Conservation (phyloP, 1,140 invertebrate species). For the Rhynchophorus ferrugineus region DNA sequence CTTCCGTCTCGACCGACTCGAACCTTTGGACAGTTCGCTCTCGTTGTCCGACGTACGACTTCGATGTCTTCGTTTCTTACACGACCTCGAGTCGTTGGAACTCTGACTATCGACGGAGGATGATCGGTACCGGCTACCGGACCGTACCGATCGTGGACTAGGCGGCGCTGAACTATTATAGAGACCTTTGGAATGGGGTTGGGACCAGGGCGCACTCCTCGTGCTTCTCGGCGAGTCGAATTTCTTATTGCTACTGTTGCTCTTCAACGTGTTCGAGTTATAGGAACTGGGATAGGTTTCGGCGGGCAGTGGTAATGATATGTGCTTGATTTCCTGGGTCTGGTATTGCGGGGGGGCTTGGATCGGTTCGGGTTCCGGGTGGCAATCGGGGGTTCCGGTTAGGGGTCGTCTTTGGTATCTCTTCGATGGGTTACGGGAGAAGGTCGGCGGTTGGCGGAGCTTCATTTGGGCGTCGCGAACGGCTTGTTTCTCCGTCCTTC, state of each 20-base stretch:
- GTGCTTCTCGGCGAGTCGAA: slow-evolving; percentile 71
- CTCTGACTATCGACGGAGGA: slow-evolving; percentile 79
- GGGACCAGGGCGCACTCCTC: slow-evolving; percentile 74
- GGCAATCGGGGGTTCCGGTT: slow-evolving; percentile 6
- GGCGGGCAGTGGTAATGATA: slow-evolving; percentile 53
- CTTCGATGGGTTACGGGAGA: slow-evolving; percentile 82
- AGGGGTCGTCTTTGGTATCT: slow-evolving; percentile 53
- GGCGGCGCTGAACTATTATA: slow-evolving; percentile 56
- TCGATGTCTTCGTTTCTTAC: slow-evolving; percentile 52
- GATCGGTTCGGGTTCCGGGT: slow-evolving; percentile 3
- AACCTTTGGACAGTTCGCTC: slow-evolving; percentile 76
- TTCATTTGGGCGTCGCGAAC: slow-evolving; percentile 52
- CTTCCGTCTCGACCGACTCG: slow-evolving; percentile 59
- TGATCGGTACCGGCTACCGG: slow-evolving; percentile 48
- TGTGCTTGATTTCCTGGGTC: slow-evolving; percentile 49
- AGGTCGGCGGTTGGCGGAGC: slow-evolving; percentile 65
- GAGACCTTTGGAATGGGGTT: slow-evolving; percentile 61
- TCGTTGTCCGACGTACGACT: slow-evolving; percentile 80
- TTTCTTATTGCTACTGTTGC: slow-evolving; percentile 31
- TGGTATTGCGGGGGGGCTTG: slow-evolving; percentile 29
- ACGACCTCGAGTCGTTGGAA: slow-evolving; percentile 65
- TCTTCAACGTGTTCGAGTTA: slow-evolving; percentile 17
- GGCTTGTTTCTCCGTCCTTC: slow-evolving; percentile 59
- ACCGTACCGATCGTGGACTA: slow-evolving; percentile 61
- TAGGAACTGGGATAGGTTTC: slow-evolving; percentile 33